Evolutionary conservation across 2,888 invertebrate genomes (phyloP).

Genomic region (Tipula unca): DNA sequence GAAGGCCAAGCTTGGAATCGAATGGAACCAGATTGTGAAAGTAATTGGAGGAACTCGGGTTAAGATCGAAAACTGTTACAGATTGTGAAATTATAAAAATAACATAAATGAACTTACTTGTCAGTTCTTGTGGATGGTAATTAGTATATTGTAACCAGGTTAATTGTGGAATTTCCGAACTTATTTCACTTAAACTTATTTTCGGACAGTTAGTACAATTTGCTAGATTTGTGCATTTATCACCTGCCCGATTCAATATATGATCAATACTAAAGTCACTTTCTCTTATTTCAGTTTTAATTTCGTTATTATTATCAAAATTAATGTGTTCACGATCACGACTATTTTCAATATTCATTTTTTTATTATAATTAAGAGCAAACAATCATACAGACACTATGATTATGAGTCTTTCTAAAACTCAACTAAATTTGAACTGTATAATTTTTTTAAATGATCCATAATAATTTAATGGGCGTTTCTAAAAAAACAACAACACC

Average conservation of each 20-base stretch:
- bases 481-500: neutral
- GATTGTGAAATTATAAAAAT: too few relatives aligned
- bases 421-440: neutral
- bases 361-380: neutral
- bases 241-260: constrained; percentile 49
- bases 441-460: neutral
- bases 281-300: constrained; percentile 27
- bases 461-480: neutral
- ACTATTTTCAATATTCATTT: neutral
- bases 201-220: constrained; percentile 27
- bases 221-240: constrained; percentile 32
- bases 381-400: neutral
- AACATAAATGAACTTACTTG: constrained; percentile 49
- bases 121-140: constrained; percentile 60
- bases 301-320: neutral
- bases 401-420: neutral
- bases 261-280: constrained; percentile 52
- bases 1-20: too few relatives aligned
- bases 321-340: neutral
- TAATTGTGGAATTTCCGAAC: constrained; percentile 31
- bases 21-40: too few relatives aligned
- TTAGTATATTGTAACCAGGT: constrained; percentile 62
- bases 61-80: too few relatives aligned
- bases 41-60: too few relatives aligned
- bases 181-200: constrained; percentile 18